Evolutionary conservation across 2,113 vertebrate species (phyloP), one percentile per base, ranked within the genome.

Genomic region (Silurus meridionalis): DNA sequence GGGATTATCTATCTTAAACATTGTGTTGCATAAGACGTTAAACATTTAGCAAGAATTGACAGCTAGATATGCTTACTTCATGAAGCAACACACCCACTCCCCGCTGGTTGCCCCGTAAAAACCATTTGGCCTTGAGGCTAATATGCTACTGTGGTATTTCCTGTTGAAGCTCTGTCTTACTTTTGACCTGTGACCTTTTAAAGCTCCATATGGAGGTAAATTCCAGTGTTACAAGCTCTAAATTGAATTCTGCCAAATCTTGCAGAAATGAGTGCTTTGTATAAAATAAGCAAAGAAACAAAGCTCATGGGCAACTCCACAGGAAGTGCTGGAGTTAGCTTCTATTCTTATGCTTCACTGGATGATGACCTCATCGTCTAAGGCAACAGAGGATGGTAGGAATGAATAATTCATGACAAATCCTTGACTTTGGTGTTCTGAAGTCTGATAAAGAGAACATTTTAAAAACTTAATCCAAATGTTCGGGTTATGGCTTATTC

Each of bases 131-230:
- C 84, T 80, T 64, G 84, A 75, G 89, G 75, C 83, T 60, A 85
- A 81, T 23, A 89, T 74, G 48, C n/a, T 14, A 86, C 57, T 84
- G 37, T 78, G 61, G 83, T 81, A 85, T 69, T 86, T 87, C 85
- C 83, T 88, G 88, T 82, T 46, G 23, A 63, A 86, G 5, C 63
- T 19, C 77, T 58, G 72, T 9, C 53, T 25, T 48, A 48, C n/a
- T 55, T 50, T 50, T 64, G 80, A 82, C 48, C 80, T 48, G n/a
- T 69, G 79, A 82, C 74, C 9, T 37, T 21, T 82, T 67, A 64
- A 83, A 79, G 28, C 15, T 79, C 6, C 53, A 63, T 25, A 66
- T 57, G 37, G 67, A 80, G 52, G 78, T 72, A 52, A 72, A 53
- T 37, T 52, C 48, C 46, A 78, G 48, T 14, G 0, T 64, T 74